These are phyloP conservation scores for Eucera pruinosa DNA, from an alignment of 2,888 invertebrate genomes.

Conservation along the genomic window DNA sequence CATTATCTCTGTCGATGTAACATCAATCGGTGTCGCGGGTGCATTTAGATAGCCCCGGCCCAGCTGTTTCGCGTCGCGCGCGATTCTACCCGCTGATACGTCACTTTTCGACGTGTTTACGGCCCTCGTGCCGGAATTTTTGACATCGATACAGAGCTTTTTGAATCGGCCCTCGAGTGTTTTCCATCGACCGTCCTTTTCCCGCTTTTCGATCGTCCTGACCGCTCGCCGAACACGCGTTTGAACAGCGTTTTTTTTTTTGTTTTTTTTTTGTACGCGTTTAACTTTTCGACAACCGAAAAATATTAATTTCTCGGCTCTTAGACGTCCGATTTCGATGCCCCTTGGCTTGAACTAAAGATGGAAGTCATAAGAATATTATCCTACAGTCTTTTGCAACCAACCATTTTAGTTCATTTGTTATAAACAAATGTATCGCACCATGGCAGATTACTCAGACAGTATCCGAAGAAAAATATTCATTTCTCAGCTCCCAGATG, in stretches of 20 bases:
- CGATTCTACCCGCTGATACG: conserved; percentile 24
- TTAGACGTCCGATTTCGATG: too few species aligned
- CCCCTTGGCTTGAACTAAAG: too few species aligned
- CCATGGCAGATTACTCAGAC: too few species aligned
- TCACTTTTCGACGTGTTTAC: conserved; percentile 47
- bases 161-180: conserved; percentile 4
- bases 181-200: conserved; percentile 4
- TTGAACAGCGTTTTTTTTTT: background rate
- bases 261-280: too few species aligned
- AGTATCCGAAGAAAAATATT: too few species aligned
- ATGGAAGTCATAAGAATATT: too few species aligned
- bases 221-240: background rate
- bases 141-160: conserved; percentile 24
- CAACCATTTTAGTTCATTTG: too few species aligned
- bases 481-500: too few species aligned
- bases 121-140: conserved; percentile 8
- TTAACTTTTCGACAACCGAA: too few species aligned
- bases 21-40: conserved; percentile 62
- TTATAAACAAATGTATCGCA: too few species aligned
- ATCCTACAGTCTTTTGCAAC: too few species aligned
- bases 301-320: too few species aligned
- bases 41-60: conserved; percentile 53
- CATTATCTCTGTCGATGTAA: conserved; percentile 65
- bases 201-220: background rate
- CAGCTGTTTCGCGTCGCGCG: conserved; percentile 40